A percentile compares a stretch with the other conserved stretches of the same genome.
These are phyloP conservation scores for Cyclargus thomasi DNA, from an alignment of 1,140 invertebrate species.

Conservation along the genomic window DNA sequence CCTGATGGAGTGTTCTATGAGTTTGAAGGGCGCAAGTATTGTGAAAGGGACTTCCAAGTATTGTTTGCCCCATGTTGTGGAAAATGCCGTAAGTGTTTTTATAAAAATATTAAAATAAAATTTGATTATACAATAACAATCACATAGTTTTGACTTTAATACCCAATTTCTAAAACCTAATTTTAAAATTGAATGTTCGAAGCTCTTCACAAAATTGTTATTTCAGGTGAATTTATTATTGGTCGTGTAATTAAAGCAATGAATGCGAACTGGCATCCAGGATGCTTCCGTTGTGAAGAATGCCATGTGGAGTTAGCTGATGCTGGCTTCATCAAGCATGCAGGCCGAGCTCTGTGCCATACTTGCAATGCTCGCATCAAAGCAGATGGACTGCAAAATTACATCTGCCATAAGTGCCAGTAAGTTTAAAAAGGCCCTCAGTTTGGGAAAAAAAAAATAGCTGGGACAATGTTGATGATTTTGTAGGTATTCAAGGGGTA, in stretches of 20 bases:
- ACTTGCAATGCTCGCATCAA: conserved; percentile 97
- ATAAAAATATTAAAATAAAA: neutral
- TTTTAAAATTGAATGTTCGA: no score
- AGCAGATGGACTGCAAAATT: conserved; percentile 95
- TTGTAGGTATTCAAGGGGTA: no score
- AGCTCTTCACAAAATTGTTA: neutral
- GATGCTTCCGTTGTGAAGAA: conserved; percentile 97
- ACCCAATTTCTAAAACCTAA: no score
- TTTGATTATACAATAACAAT: no score
- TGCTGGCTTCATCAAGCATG: conserved; percentile 97
- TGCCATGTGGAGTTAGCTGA: conserved; percentile 95
- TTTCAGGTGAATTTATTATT: conserved; percentile 93
- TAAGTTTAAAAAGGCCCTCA: conserved; percentile 73
- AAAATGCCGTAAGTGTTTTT: conserved; percentile 87
- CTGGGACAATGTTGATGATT: no score
- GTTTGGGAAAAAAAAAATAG: neutral
- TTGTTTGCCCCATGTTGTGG: conserved; percentile 98
- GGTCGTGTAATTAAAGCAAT: conserved; percentile 99
- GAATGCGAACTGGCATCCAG: conserved; percentile 98
- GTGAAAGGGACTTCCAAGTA: conserved; percentile 99
- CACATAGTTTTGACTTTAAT: no score
- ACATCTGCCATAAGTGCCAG: conserved; percentile 99
- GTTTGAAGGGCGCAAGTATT: conserved; percentile 99
- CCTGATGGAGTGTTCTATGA: conserved; percentile 99
- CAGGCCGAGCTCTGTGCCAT: conserved; percentile 94